phyloP scores from a whole-genome alignment of 2,797 vertebrate genomes.

The Lepus townsendii region DNA sequence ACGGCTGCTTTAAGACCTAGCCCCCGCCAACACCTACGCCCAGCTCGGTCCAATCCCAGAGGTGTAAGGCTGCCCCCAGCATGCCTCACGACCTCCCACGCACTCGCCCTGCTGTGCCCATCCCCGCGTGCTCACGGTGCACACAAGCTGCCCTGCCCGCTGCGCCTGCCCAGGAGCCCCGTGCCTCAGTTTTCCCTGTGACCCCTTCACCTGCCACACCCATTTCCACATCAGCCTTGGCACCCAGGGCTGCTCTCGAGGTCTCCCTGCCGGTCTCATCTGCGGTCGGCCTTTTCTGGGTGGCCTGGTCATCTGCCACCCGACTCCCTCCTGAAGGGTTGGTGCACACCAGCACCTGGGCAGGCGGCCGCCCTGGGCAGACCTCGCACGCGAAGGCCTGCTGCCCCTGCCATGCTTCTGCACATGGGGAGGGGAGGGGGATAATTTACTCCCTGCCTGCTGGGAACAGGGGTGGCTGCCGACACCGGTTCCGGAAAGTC shows the following conservation, averaged over 20 bases:
- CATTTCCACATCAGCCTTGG: constrained; percentile 84
- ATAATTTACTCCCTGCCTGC: not conserved
- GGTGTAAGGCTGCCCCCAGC: not conserved
- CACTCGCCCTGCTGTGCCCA: not conserved
- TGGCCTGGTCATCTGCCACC: constrained; percentile 44
- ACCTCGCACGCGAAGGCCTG: constrained; percentile 75
- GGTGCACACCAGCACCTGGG: constrained; percentile 74
- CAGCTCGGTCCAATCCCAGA: not conserved
- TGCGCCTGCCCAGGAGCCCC: not conserved
- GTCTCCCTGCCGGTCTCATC: constrained; percentile 47
- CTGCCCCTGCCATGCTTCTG: constrained; percentile 55
- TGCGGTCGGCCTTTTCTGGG: constrained; percentile 58
- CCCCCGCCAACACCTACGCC: too few species aligned
- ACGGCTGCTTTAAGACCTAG: not conserved
- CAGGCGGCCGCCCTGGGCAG: constrained; percentile 82
- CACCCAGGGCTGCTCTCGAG: not conserved
- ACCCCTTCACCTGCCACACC: constrained; percentile 74
- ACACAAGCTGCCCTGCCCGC: not conserved
- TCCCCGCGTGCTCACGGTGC: accelerated
- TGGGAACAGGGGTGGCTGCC: constrained; percentile 57
- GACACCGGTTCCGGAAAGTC: constrained; percentile 66
- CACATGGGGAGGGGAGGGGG: constrained; percentile 60
- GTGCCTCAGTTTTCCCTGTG: accelerated
- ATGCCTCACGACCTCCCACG: not conserved
- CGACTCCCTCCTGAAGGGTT: constrained; percentile 82